Evolutionary conservation across 2,113 vertebrate species (phyloP).

Genomic region (Phylloscopus trochilus): DNA sequence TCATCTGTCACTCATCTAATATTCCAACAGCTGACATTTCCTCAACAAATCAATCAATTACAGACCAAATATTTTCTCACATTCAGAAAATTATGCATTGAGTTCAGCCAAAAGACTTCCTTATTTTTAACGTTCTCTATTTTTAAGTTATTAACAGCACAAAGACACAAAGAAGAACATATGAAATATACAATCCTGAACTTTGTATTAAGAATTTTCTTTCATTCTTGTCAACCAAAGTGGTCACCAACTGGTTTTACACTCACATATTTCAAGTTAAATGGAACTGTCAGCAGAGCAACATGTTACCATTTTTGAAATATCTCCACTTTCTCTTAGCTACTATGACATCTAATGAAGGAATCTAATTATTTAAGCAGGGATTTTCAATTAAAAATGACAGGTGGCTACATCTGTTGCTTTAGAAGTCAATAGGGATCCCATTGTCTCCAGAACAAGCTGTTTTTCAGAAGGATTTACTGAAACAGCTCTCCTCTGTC

Average conservation of each 20-base stretch:
- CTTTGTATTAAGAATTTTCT: neutral
- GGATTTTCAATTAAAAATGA: neutral
- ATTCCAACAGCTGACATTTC: neutral
- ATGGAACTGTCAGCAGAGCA: neutral
- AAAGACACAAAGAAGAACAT: neutral
- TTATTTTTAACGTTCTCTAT: neutral
- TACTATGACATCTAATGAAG: neutral
- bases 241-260: neutral
- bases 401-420: neutral
- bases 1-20: neutral
- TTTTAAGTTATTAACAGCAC: neutral
- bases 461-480: neutral
- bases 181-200: neutral
- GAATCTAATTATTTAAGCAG: neutral
- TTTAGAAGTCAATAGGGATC: neutral
- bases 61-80: neutral
- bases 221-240: neutral
- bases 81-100: neutral
- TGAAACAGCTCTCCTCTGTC: neutral
- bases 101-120: neutral
- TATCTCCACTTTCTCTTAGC: neutral
- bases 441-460: neutral
- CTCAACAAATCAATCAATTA: neutral
- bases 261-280: neutral
- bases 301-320: neutral